phyloP scores from a whole-genome alignment of 2,888 invertebrate genomes.

The Campoplex capitator region DNA sequence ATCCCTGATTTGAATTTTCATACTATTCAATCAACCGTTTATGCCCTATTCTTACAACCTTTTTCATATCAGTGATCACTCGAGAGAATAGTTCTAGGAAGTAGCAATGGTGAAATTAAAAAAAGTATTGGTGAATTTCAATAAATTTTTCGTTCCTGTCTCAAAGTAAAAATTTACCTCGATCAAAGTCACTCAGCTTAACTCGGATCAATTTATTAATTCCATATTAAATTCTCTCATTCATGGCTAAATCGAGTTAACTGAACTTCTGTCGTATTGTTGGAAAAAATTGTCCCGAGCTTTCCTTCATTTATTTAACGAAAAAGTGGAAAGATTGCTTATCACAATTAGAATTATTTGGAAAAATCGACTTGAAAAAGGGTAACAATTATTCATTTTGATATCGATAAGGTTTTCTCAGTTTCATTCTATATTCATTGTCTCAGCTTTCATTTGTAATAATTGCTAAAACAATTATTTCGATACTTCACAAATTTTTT shows the following conservation, averaged over 20 bases:
- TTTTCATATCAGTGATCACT: neutral
- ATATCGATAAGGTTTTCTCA: too few relatives aligned
- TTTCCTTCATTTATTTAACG: neutral
- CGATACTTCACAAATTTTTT: conserved; percentile 2
- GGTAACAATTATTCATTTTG: neutral
- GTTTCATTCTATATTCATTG: too few relatives aligned
- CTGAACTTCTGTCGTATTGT: neutral
- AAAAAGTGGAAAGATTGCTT: neutral
- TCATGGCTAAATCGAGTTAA: neutral
- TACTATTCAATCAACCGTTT: neutral
- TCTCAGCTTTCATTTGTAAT: neutral
- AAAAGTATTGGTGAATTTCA: neutral
- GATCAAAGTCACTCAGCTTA: too few relatives aligned
- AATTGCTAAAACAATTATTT: neutral
- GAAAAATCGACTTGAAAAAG: neutral
- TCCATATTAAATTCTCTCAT: neutral
- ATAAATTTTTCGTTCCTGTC: neutral
- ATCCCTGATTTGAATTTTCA: conserved; percentile 13
- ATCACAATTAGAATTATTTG: neutral
- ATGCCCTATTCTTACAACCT: conserved; percentile 8
- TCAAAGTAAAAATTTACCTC: neutral
- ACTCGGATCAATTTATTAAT: neutral
- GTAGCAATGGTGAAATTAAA: neutral
- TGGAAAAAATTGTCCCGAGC: neutral
- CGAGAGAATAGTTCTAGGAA: neutral